Percentiles rank a stretch among this genome's conserved stretches.
Conservation (phyloP, 2,888 invertebrate genomes). For the Drosophila infuscata region DNA sequence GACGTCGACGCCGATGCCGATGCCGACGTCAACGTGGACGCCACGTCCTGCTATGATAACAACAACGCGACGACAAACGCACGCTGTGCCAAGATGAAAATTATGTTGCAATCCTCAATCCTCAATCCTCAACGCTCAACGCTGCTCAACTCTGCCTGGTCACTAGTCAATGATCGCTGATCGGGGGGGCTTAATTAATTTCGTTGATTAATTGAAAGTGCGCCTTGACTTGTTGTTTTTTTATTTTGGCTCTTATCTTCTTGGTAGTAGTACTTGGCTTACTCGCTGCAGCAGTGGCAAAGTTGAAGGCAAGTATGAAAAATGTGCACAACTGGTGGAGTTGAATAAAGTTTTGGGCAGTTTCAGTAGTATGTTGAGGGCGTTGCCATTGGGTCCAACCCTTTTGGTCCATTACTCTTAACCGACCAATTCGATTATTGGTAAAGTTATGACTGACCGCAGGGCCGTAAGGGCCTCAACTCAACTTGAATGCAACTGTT, state of each 20-base stretch:
- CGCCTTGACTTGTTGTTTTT: conserved; percentile 45
- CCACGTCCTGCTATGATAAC: conserved; percentile 72
- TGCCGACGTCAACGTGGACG: conserved; percentile 24
- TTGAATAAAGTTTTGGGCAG: conserved; percentile 18
- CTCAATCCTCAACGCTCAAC: conserved; percentile 21
- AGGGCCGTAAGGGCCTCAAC: conserved; percentile 30
- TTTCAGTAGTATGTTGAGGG: conserved; percentile 76
- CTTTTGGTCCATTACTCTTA: conserved; percentile 70
- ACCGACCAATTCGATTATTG: conserved; percentile 64
- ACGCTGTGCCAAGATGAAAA: conserved; percentile 75
- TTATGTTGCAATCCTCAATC: conserved; percentile 69
- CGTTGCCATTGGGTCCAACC: conserved; percentile 64
- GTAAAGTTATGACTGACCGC: conserved; percentile 59
- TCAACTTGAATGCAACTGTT: conserved; percentile 19
- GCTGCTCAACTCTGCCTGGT: conserved; percentile 56
- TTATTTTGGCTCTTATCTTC: conserved; percentile 6
- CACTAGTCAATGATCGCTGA: conserved; percentile 45
- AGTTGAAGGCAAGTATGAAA: conserved; percentile 71
- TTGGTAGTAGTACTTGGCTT: conserved; percentile 14
- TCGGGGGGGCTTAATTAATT: conserved; percentile 73
- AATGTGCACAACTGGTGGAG: conserved; percentile 41
- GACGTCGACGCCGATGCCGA: conserved; percentile 25
- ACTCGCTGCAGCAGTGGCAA: conserved; percentile 62
- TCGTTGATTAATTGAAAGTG: conserved; percentile 81
- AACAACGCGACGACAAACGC: conserved; percentile 77